Base-by-base conservation (phyloP, 1,140 invertebrate species). In the Hetaerina americana region DNA sequence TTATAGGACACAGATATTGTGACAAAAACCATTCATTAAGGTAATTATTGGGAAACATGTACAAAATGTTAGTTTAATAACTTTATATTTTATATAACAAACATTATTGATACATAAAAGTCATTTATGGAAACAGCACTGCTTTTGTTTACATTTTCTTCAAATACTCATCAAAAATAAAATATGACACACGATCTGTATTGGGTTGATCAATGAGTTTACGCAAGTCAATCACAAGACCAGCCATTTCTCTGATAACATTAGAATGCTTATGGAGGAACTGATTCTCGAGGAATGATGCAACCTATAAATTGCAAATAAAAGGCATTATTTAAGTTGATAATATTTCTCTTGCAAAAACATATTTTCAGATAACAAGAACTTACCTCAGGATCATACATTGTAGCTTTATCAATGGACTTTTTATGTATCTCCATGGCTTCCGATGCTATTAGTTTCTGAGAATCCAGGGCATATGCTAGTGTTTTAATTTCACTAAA, bases 121-220 rank as follows among this genome's bases (percentile, higher is more conserved):
- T n/a, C n/a, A n/a, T n/a, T n/a, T n/a, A n/a, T n/a, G n/a, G n/a
- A n/a, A n/a, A n/a, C n/a, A n/a, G n/a, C n/a, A n/a, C n/a, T n/a
- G n/a, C n/a, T n/a, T n/a, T n/a, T n/a, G n/a, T n/a, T n/a, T n/a
- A n/a, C n/a, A n/a, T n/a, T 82, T 1, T 90, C 74, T 89, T 82
- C 73, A 93, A 83, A 76, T 91, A 90, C 78, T 92, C 89, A 80
- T 93, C 90, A 78, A 92, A 92, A 68, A 93, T 76, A 77, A 86
- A 92, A 73, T 92, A 75, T 10, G 85, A 81, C 66, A 92, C 78
- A 3, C 89, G 85, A 73, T 85, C 82, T 68, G 76, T 76, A 24
- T 78, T 78, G 69, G 76, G 76, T 24, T 78, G 78, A 15, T 75
- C 69, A 31, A 90, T 83, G 74, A 93, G 80, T 67, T 84, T 84